Conservation (phyloP, 2,888 invertebrate genomes). For the Cordilura impudica region DNA sequence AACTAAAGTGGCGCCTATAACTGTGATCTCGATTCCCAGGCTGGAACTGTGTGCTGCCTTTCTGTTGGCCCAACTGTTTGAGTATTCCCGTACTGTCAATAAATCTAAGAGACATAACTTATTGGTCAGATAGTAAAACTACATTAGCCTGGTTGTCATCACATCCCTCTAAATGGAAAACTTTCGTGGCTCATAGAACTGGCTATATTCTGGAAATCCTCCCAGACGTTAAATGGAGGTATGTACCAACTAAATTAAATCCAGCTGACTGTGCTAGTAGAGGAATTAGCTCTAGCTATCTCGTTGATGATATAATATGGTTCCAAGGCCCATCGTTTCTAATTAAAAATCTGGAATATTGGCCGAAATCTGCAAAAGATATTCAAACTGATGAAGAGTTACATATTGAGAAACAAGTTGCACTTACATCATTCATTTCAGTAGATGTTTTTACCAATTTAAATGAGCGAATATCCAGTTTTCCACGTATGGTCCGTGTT, state of each 20-base stretch:
- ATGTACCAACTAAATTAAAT: slow-evolving; percentile 14
- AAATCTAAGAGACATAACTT: background rate
- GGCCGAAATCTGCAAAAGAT: background rate
- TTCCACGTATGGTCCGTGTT: background rate
- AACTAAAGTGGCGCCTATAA: slow-evolving; percentile 3
- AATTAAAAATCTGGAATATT: background rate
- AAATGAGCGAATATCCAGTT: background rate
- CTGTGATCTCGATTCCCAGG: slow-evolving; percentile 5
- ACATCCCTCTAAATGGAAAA: slow-evolving; percentile 24
- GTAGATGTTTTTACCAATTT: background rate
- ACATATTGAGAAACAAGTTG: background rate
- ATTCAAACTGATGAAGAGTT: background rate
- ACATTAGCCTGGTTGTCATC: background rate
- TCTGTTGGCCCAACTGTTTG: slow-evolving; percentile 16
- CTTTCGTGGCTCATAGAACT: slow-evolving; percentile 7
- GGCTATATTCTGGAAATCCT: slow-evolving; percentile 15
- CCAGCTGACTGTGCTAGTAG: slow-evolving; percentile 18
- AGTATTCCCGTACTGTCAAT: background rate
- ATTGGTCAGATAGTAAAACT: slow-evolving; percentile 32
- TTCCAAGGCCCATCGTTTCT: slow-evolving; percentile 12
- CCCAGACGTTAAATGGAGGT: slow-evolving; percentile 10
- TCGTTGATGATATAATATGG: background rate
- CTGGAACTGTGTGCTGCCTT: slow-evolving; percentile 15
- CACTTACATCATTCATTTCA: background rate
- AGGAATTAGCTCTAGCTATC: slow-evolving; percentile 10